Evolutionary conservation across 2,888 invertebrate genomes (phyloP), one percentile per base, ranked within the genome.

Genomic region (Andrena minutula): DNA sequence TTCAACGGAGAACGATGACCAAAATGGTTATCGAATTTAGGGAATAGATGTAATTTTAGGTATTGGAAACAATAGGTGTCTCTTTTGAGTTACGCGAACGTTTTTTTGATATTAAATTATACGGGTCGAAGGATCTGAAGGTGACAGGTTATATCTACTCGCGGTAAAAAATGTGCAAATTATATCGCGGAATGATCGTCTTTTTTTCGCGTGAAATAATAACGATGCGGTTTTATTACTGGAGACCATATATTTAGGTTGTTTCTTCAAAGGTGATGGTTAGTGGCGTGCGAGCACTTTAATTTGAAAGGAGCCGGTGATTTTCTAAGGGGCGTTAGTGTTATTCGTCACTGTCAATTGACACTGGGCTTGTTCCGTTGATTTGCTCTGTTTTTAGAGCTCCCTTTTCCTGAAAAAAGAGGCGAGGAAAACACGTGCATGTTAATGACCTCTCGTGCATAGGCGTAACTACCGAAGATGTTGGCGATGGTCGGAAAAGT

Each of bases 391-490:
- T 10, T 66, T 47, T 73, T 47, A 56, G 53, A 61, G 23, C 56
- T 26, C 16, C 2, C n/a, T 61, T 76, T 76, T 53, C 41, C 41
- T 49, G 8, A 53, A 16, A 47, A 73, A 80, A 77, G 30, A 61
- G 49, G 23, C 56, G 56, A 72, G 65, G 64, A 71, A 75, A 65
- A 61, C 86, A 86, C 75, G 74, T 84, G 82, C 74, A 64, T 79
- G 77, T 66, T 78, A 86, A 86, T 71, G 86, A 84, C 75, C 75
- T 61, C 81, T 41, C 61, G 63, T 20, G 63, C 79, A 76, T 73
- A 68, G 76, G 76, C 79, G 76, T 73, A 70, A 20, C 47, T 65
- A 65, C 49, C 26, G 26, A 26, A 32, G 53, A 68, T 68, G 78
- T 56, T 63, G 12, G 23, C 7, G 32, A n/a, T 26, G 8, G 16